These are phyloP conservation scores for Sylvilagus bachmani DNA, from an alignment of 2,113 vertebrate species.

Conservation along the genomic window DNA sequence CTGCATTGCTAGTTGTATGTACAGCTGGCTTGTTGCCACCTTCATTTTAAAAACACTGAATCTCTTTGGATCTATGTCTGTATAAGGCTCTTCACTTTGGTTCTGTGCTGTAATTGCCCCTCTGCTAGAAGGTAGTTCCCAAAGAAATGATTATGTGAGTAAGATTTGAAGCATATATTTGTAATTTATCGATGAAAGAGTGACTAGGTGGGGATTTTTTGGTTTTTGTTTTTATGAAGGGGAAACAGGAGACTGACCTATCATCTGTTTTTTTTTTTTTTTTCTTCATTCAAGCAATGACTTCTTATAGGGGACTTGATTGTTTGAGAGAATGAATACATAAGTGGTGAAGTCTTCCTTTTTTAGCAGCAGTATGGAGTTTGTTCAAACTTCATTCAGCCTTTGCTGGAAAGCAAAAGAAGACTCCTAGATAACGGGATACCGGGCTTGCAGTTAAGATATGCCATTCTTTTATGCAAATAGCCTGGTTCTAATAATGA, in stretches of 20 bases:
- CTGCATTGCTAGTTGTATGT: conserved; percentile 36
- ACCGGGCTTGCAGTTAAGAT: background rate
- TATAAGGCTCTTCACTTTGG: conserved; percentile 38
- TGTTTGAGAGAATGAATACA: background rate
- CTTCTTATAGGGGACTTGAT: conserved; percentile 25
- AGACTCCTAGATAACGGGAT: background rate
- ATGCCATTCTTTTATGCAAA: conserved; percentile 21
- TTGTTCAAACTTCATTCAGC: background rate
- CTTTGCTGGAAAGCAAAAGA: conserved; percentile 23
- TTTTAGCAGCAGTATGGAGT: background rate
- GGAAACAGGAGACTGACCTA: background rate
- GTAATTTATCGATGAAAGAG: conserved; percentile 44
- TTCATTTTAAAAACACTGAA: conserved; percentile 58
- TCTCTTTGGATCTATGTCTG: background rate
- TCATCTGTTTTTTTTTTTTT: background rate
- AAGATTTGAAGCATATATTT: conserved; percentile 24
- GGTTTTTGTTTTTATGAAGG: too few relatives aligned
- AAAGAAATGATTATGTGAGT: conserved; percentile 19
- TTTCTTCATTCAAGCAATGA: background rate
- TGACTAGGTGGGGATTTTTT: background rate
- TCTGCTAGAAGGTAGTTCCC: conserved; percentile 41
- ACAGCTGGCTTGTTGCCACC: conserved; percentile 21
- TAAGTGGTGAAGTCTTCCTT: conserved; percentile 27
- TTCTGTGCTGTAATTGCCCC: conserved; percentile 42
- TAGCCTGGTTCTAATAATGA: conserved; percentile 25